Conservation (phyloP, 2,888 invertebrate genomes). For the Chloroclystis v-ata region DNA sequence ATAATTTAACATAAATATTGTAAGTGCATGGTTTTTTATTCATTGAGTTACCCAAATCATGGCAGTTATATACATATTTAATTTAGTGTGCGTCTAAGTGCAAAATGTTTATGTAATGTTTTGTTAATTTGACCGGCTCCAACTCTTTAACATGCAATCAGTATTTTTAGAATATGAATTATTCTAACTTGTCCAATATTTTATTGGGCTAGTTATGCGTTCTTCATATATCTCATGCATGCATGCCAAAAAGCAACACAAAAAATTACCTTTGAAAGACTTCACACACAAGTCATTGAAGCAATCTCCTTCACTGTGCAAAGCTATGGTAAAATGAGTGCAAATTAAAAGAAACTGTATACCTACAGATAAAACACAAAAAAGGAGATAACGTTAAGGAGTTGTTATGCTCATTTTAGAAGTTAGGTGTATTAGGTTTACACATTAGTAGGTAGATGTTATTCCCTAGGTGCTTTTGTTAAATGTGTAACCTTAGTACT, state of each 20-base stretch:
- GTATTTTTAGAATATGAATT: not conserved
- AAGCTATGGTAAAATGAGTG: conserved; percentile 68
- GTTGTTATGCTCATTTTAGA: conserved; percentile 30
- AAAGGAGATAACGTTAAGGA: conserved; percentile 29
- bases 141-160: not conserved
- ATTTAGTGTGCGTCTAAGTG: conserved; percentile 27
- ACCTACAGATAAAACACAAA: conserved; percentile 42
- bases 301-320: conserved; percentile 70
- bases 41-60: conserved; percentile 20
- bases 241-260: conserved; percentile 74
- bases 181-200: too few relatives aligned
- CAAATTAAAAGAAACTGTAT: conserved; percentile 44
- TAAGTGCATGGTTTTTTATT: conserved; percentile 66
- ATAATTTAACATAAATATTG: conserved; percentile 9
- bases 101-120: conserved; percentile 17
- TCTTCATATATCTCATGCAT: conserved; percentile 36
- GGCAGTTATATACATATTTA: conserved; percentile 7
- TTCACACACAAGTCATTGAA: conserved; percentile 61
- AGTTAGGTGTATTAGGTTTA: conserved; percentile 30
- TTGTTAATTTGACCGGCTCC: conserved; percentile 12
- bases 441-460: conserved; percentile 53
- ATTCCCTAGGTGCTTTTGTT: conserved; percentile 35
- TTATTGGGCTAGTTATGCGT: too few relatives aligned
- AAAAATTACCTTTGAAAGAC: conserved; percentile 70
- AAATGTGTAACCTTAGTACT: conserved; percentile 30